These are phyloP conservation scores for Drosophila pegasa DNA, from an alignment of 2,888 invertebrate genomes.

Conservation along the genomic window DNA sequence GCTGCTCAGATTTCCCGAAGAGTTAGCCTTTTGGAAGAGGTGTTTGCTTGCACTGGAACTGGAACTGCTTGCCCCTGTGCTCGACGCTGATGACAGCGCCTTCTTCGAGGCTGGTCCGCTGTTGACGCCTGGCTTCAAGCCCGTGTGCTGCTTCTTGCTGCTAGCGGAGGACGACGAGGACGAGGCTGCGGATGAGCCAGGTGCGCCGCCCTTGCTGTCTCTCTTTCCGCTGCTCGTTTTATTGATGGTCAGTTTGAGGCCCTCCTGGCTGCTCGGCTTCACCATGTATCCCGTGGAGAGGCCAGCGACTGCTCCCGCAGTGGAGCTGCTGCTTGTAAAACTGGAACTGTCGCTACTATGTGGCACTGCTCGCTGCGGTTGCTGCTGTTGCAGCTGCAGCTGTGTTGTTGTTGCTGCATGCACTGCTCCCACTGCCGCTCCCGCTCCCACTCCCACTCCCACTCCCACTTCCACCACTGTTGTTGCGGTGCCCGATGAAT, in stretches of 20 bases:
- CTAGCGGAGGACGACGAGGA: conserved; percentile 27
- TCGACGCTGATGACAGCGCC: conserved; percentile 22
- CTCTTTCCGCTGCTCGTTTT: conserved; percentile 89
- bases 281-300: conserved; percentile 93
- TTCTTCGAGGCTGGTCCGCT: conserved; percentile 94
- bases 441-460: conserved; percentile 23
- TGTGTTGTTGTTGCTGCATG: conserved; percentile 28
- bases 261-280: conserved; percentile 93
- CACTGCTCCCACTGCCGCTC: conserved; percentile 19
- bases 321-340: conserved; percentile 39
- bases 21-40: conserved; percentile 84
- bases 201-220: conserved; percentile 22
- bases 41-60: conserved; percentile 66
- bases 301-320: conserved; percentile 43
- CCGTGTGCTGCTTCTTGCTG: conserved; percentile 89
- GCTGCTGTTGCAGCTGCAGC: conserved; percentile 16
- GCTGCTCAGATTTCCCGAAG: conserved; percentile 82
- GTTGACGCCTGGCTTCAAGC: conserved; percentile 93
- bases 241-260: conserved; percentile 96
- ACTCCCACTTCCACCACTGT: conserved; percentile 35
- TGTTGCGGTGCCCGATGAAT: conserved; percentile 34
- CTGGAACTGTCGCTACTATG: conserved; percentile 53
- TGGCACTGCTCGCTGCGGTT: conserved; percentile 44
- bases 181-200: conserved; percentile 5
- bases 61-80: conserved; percentile 83